Percentiles rank a stretch among this genome's conserved stretches.
phyloP scores from a whole-genome alignment of 1,140 invertebrate genomes.

The Zophobas atratus region DNA sequence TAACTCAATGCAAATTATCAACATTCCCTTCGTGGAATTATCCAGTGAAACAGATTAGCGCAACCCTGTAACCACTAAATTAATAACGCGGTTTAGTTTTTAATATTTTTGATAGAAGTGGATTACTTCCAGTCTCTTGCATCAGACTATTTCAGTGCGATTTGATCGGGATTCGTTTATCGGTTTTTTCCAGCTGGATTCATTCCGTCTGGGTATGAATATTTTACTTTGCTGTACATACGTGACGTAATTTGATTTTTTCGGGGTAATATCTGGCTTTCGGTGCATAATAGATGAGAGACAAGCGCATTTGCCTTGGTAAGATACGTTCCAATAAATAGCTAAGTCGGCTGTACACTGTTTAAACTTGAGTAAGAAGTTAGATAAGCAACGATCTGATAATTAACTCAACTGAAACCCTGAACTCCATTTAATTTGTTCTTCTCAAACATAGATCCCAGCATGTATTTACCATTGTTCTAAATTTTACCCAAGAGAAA shows the following conservation, averaged over 20 bases:
- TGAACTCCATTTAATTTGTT: slow-evolving; percentile 49
- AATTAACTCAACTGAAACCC: slow-evolving; percentile 46
- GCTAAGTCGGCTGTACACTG: slow-evolving; percentile 26
- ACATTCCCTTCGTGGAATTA: neutral
- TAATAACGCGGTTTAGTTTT: neutral
- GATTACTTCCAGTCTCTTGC: too few relatives aligned
- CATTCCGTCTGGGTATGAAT: slow-evolving; percentile 20
- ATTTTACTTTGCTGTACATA: slow-evolving; percentile 20
- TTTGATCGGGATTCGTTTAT: slow-evolving; percentile 10
- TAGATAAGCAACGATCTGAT: slow-evolving; percentile 48
- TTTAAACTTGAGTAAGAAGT: slow-evolving; percentile 45
- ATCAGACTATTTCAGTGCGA: neutral
- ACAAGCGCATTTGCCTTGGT: slow-evolving; percentile 5
- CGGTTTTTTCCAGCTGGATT: slow-evolving; percentile 8
- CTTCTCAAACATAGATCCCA: slow-evolving; percentile 44
- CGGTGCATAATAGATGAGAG: slow-evolving; percentile 26
- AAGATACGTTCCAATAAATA: slow-evolving; percentile 5
- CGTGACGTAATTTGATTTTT: slow-evolving; percentile 34
- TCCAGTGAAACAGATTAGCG: neutral
- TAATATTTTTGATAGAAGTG: neutral
- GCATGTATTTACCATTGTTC: slow-evolving; percentile 49
- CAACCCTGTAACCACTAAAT: slow-evolving; percentile 3
- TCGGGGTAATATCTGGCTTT: neutral
- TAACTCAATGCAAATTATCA: slow-evolving; percentile 36
- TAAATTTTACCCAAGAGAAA: slow-evolving; percentile 47